These are phyloP conservation scores for Patella ulyssiponensis DNA, from an alignment of 2,888 invertebrate genomes.

Conservation along the genomic window DNA sequence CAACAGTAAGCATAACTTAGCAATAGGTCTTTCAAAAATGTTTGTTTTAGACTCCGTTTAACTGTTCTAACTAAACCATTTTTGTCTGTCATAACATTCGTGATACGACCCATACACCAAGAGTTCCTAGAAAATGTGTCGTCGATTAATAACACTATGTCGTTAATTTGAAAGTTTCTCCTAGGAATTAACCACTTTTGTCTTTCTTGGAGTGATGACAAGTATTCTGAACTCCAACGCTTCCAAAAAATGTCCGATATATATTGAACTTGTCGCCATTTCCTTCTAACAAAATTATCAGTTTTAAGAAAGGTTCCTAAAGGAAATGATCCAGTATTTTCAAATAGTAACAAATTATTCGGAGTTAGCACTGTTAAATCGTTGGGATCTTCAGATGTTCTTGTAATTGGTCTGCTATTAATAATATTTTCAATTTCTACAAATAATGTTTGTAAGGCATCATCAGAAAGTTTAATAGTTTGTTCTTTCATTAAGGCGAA, in stretches of 20 bases:
- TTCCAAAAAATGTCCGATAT: constrained; percentile 36
- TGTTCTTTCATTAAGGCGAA: constrained; percentile 28
- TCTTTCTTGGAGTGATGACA: constrained; percentile 28
- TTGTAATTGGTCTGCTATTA: constrained; percentile 34
- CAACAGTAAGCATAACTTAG: background rate
- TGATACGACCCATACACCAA: constrained; percentile 14
- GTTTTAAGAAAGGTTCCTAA: constrained; percentile 33
- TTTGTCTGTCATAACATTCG: constrained; percentile 4
- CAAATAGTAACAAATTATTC: constrained; percentile 31
- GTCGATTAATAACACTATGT: constrained; percentile 20
- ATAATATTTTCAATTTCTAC: constrained; percentile 36
- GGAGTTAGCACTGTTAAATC: constrained; percentile 37
- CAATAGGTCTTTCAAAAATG: background rate
- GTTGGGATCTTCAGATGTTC: constrained; percentile 20
- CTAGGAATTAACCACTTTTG: constrained; percentile 26
- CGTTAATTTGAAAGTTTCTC: constrained; percentile 10
- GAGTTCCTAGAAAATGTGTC: constrained; percentile 15
- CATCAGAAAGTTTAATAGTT: constrained; percentile 29
- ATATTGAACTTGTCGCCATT: constrained; percentile 43
- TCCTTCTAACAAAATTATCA: constrained; percentile 33
- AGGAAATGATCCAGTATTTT: constrained; percentile 17
- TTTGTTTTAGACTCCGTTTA: constrained; percentile 6
- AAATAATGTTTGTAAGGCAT: constrained; percentile 32
- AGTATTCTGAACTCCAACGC: constrained; percentile 31
- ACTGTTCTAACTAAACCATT: constrained; percentile 18